Evolutionary conservation across 92 coral and sea anemone species (phyloP), one percentile per base, ranked within the genome.

Genomic region (Diadumene lineata): DNA sequence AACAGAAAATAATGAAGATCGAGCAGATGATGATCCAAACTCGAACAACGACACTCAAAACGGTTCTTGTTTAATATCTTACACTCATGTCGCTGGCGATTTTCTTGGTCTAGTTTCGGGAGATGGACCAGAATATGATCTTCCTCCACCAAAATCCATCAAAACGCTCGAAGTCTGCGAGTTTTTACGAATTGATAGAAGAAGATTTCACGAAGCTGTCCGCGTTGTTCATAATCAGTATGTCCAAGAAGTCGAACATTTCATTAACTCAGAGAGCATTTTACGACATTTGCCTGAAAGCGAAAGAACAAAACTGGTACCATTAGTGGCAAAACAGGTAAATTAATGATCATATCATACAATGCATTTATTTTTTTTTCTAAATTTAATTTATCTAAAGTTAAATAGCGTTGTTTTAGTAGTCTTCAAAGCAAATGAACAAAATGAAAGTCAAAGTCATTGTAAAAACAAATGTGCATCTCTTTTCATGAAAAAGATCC

Each of bases 61-160:
- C 48, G 67, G 63, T 1, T 84, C 72, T 24, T 89, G 90, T 25
- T 82, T 79, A 1, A 92, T 94, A 30, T 88, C 79, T 38, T 92
- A 94, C 51, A 94, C 94, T 0, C 97, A 94, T 78, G 90, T 94
- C 3, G 96, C 97, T 8, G 98, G 98, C 17, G 98, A 94, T 50
- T 94, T 88, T 74, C 80, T 92, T 0, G 98, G 98, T 6, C 73
- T 86, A 16, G 94, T 94, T 0, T 92, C 97, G 0, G 88, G 90
- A 11, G 98, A 94, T 73, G 98, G 98, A 30, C 84, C 82, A 21
- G 82, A 85, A 66, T 94, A 80, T 38, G 98, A 94, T 69, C 53
- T 82, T 1, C 98, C 98, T 7, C 88, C 98, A 10, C 98, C 98
- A 0, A 88, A 94, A 66, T 74, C 77, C 1, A 86, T 94, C 79